phyloP scores from a whole-genome alignment of 1,140 invertebrate genomes.

The Procambarus virginalis region DNA sequence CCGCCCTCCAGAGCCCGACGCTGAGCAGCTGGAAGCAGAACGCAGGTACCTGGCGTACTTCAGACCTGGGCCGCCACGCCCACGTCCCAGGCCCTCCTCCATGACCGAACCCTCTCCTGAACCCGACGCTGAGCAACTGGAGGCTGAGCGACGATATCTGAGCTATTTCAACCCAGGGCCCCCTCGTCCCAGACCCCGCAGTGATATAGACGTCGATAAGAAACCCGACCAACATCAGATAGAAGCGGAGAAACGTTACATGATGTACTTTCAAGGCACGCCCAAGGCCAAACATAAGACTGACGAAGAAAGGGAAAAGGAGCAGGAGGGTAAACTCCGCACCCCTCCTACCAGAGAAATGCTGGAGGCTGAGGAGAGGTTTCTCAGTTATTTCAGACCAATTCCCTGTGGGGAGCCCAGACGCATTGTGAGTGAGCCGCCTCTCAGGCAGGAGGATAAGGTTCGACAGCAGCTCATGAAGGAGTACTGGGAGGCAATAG shows the following conservation, averaged over 20 bases:
- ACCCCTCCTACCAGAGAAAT: conserved; percentile 57
- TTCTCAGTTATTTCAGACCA: conserved; percentile 67
- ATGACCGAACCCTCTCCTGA: conserved; percentile 10
- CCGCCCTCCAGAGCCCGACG: conserved; percentile 49
- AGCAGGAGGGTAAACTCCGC: conserved; percentile 37
- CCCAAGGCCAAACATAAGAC: conserved; percentile 65
- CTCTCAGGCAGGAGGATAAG: conserved; percentile 54
- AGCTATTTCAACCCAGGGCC: conserved; percentile 60
- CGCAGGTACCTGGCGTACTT: conserved; percentile 67
- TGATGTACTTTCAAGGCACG: conserved; percentile 66
- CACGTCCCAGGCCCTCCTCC: conserved; percentile 12
- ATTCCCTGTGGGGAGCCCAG: conserved; percentile 60
- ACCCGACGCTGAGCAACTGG: conserved; percentile 37
- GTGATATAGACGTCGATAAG: conserved; percentile 16
- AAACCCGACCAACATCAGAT: conserved; percentile 36
- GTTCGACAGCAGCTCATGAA: conserved; percentile 54
- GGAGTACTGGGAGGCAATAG: conserved; percentile 65
- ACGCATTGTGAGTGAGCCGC: conserved; percentile 40
- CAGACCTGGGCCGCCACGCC: conserved; percentile 50
- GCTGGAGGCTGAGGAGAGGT: conserved; percentile 67
- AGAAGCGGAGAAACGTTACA: conserved; percentile 52
- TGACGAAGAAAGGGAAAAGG: conserved; percentile 43
- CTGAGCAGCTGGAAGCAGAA: conserved; percentile 60
- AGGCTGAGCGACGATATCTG: conserved; percentile 56
- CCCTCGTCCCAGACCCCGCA: conserved; percentile 39